Evolutionary conservation across 1,140 invertebrate genomes (phyloP).

Genomic region (Drosophila repleta): DNA sequence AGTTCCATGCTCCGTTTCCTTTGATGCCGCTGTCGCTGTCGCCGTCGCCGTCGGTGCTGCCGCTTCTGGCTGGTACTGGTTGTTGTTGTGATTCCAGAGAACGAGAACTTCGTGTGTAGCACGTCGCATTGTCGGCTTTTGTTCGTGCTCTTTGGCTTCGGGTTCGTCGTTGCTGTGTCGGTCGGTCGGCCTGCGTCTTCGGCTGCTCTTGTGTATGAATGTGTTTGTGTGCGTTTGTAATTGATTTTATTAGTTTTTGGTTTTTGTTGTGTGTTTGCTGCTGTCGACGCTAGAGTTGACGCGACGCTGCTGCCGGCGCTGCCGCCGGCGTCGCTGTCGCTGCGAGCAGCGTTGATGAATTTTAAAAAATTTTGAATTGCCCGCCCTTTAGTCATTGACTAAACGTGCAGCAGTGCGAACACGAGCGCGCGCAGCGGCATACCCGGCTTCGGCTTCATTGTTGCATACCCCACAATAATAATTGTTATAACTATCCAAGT

Average conservation of each 20-base stretch:
- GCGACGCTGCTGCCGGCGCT: slow-evolving; percentile 29
- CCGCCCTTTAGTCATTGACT: slow-evolving; percentile 83
- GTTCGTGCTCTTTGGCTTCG: slow-evolving; percentile 50
- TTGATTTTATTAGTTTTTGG: slow-evolving; percentile 83
- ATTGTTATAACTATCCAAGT: slow-evolving; percentile 12
- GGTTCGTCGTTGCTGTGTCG: slow-evolving; percentile 20
- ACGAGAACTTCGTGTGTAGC: slow-evolving; percentile 46
- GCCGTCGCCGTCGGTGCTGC: slow-evolving; percentile 7
- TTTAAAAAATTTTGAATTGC: slow-evolving; percentile 84
- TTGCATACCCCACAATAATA: slow-evolving; percentile 17
- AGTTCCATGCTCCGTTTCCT: slow-evolving; percentile 56
- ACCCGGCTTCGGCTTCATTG: slow-evolving; percentile 40
- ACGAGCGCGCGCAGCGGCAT: slow-evolving; percentile 50
- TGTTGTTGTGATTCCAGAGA: slow-evolving; percentile 40
- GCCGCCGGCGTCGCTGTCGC: slow-evolving; percentile 39
- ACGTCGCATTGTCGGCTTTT: slow-evolving; percentile 44
- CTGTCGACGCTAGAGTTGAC: slow-evolving; percentile 56
- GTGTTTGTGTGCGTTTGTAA: slow-evolving; percentile 79
- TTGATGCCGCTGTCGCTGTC: slow-evolving; percentile 27
- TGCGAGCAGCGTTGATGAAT: slow-evolving; percentile 68
- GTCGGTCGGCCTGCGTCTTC: slow-evolving; percentile 33
- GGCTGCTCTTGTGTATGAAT: slow-evolving; percentile 31
- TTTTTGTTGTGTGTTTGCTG: slow-evolving; percentile 80
- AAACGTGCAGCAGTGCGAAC: slow-evolving; percentile 83
- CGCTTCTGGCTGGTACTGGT: background rate